phyloP scores from a whole-genome alignment of 2,888 invertebrate species.

The Aproaerema taeniolella region DNA sequence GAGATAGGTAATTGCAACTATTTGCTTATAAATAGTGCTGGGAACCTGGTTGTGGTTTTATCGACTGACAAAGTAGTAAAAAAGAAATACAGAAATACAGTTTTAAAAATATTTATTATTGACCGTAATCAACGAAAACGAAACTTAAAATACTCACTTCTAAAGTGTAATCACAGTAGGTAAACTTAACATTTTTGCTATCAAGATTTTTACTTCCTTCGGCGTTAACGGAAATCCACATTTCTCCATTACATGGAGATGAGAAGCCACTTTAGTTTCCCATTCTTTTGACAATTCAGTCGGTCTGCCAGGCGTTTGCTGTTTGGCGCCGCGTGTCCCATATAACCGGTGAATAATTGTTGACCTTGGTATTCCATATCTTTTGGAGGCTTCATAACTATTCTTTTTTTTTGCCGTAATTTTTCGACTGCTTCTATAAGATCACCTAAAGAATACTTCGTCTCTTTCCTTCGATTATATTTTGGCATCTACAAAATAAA shows the following conservation, averaged over 20 bases:
- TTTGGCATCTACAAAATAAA: too few species aligned
- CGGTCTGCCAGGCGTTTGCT: neutral
- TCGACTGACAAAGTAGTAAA: too few species aligned
- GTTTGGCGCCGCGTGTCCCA: neutral
- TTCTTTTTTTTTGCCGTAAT: neutral
- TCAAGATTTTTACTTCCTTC: too few species aligned
- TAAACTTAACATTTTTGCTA: too few species aligned
- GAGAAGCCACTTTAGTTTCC: neutral
- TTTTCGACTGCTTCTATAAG: neutral
- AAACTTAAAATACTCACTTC: too few species aligned
- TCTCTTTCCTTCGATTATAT: neutral
- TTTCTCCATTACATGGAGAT: neutral
- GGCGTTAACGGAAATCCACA: neutral
- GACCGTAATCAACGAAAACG: too few species aligned
- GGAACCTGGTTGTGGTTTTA: too few species aligned
- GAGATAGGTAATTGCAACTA: too few species aligned
- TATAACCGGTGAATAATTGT: neutral
- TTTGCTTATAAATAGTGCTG: too few species aligned
- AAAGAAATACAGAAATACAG: too few species aligned
- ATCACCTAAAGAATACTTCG: neutral
- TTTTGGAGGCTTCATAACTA: neutral
- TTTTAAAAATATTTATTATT: too few species aligned
- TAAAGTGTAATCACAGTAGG: too few species aligned
- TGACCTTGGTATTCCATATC: neutral
- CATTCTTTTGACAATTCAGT: neutral